A percentile compares a stretch with the other conserved stretches of the same genome.
Conservation (phyloP, 2,113 vertebrate species). For the Fulmarus glacialis region DNA sequence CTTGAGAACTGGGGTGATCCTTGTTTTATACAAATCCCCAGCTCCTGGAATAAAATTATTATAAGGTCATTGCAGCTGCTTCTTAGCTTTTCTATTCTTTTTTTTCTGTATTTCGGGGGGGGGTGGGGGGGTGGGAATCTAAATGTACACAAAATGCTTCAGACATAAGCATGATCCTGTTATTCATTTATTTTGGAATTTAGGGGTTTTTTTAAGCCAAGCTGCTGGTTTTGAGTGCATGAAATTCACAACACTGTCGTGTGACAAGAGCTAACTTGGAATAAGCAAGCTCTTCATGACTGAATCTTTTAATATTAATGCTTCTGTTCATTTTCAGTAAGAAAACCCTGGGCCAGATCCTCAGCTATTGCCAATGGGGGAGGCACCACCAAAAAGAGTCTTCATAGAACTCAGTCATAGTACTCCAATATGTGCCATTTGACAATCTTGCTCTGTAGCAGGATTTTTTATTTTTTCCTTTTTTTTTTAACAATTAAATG, state of each 20-base stretch:
- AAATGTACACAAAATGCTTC: background rate
- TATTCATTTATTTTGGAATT: background rate
- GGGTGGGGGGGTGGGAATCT: too few species aligned
- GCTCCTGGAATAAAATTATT: background rate
- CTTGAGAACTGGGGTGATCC: background rate
- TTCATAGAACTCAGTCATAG: background rate
- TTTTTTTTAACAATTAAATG: background rate
- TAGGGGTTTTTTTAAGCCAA: background rate
- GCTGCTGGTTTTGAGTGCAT: background rate
- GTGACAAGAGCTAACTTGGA: background rate
- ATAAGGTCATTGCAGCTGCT: background rate
- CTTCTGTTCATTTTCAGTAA: background rate
- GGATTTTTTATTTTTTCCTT: background rate
- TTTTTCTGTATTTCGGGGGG: background rate
- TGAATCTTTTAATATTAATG: slow-evolving; percentile 19
- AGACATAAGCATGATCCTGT: background rate
- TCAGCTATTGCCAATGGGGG: background rate
- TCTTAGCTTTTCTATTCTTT: background rate
- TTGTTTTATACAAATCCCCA: background rate
- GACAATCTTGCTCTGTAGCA: background rate
- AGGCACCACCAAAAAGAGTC: background rate
- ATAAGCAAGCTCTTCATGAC: background rate
- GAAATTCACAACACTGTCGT: background rate
- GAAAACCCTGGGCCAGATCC: background rate
- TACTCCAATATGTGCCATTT: background rate